A percentile compares a stretch with the other conserved stretches of the same genome.
phyloP scores from a whole-genome alignment of 1,140 invertebrate species.

The Dendrolimus kikuchii region DNA sequence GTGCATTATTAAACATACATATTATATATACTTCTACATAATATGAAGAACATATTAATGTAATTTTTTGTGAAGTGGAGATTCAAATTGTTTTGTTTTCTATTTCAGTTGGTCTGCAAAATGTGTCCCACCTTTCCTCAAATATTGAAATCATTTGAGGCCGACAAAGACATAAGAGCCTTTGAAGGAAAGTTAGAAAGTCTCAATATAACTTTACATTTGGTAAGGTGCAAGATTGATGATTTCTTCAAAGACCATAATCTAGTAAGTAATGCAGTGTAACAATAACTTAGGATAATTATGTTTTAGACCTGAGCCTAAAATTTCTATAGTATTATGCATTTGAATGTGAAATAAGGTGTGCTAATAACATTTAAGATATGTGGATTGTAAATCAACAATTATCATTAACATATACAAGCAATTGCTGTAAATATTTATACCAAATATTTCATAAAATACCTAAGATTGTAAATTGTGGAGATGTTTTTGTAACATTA shows the following conservation, averaged over 20 bases:
- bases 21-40: too few relatives aligned
- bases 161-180: slow-evolving; percentile 28
- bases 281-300: background rate
- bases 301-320: too few relatives aligned
- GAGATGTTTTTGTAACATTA: background rate
- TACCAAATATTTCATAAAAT: background rate
- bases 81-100: background rate
- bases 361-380: slow-evolving; percentile 11
- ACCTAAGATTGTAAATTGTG: slow-evolving; percentile 4
- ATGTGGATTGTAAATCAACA: background rate
- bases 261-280: slow-evolving; percentile 19
- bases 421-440: slow-evolving; percentile 2
- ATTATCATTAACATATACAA: background rate
- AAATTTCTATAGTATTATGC: background rate
- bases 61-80: too few relatives aligned
- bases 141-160: slow-evolving; percentile 47
- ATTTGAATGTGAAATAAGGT: background rate
- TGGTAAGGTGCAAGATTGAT: slow-evolving; percentile 47
- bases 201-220: slow-evolving; percentile 45
- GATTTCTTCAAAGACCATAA: slow-evolving; percentile 45
- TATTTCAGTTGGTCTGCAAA: slow-evolving; percentile 57
- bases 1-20: too few relatives aligned
- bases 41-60: too few relatives aligned
- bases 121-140: slow-evolving; percentile 53
- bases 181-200: slow-evolving; percentile 34